Evolutionary conservation across 2,113 vertebrate genomes (phyloP).

Genomic region (Bubo blakistoni): DNA sequence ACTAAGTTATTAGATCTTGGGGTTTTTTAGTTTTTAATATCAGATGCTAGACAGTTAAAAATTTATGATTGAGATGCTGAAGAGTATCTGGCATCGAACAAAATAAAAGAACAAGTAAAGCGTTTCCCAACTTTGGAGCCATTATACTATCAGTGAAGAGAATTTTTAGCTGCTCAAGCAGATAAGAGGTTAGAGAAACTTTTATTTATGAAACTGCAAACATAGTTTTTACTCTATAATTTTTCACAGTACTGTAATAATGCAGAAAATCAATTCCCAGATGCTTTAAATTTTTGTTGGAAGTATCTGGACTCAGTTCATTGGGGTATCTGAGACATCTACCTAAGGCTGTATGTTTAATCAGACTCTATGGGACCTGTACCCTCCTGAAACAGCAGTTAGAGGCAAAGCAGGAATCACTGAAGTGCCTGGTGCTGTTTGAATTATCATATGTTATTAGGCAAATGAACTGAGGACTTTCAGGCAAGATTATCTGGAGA

Average conservation of each 20-base stretch:
- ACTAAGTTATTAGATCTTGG: not conserved
- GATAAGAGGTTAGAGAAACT: not conserved
- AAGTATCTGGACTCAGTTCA: not conserved
- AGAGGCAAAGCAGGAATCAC: not conserved
- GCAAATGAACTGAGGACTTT: not conserved
- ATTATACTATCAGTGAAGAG: not conserved
- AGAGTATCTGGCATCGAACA: not conserved
- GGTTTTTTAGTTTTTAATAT: not conserved
- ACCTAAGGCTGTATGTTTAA: not conserved
- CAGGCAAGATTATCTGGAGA: not conserved
- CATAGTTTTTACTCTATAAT: not conserved
- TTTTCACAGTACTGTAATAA: not conserved
- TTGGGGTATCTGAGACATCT: not conserved
- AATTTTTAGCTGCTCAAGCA: not conserved
- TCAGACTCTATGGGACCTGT: not conserved
- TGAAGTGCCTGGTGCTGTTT: not conserved
- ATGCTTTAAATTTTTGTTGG: not conserved
- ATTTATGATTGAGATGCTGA: not conserved
- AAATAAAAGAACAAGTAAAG: not conserved
- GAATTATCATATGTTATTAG: not conserved
- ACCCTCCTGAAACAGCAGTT: not conserved
- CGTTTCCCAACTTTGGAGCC: not conserved
- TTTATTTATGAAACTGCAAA: not conserved
- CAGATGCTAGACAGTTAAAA: not conserved
- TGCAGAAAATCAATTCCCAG: not conserved